phyloP scores from a whole-genome alignment of 2,113 vertebrate genomes.

The Callipepla californica region DNA sequence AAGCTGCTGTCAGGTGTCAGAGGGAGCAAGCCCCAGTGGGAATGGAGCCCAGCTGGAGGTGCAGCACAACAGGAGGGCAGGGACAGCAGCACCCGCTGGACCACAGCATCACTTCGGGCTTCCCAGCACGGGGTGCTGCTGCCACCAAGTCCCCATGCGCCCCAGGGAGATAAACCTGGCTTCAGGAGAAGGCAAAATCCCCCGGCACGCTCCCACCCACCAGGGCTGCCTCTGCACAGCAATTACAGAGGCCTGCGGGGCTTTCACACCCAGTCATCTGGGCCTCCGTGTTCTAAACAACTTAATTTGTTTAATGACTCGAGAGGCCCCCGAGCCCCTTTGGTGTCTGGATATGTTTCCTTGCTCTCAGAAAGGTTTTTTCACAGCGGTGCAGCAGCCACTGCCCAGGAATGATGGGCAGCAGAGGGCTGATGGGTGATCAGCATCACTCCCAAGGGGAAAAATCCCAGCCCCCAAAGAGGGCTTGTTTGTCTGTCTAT shows the following conservation, averaged over 20 bases:
- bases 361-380: background rate
- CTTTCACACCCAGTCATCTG: conserved; percentile 37
- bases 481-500: too few species aligned
- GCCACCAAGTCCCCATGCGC: accelerated
- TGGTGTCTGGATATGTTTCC: background rate
- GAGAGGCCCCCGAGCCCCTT: background rate
- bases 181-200: background rate
- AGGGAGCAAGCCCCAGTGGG: accelerated
- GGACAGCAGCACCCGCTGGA: background rate
- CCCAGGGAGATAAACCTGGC: accelerated
- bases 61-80: background rate
- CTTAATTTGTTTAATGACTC: conserved; percentile 55
- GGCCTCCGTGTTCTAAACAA: conserved; percentile 14
- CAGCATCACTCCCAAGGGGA: background rate
- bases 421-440: background rate
- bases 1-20: accelerated
- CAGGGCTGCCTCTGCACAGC: background rate
- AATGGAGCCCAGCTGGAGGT: background rate
- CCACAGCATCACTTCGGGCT: background rate
- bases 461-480: background rate
- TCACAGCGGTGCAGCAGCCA: background rate
- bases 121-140: background rate
- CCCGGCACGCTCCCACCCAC: background rate
- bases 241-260: background rate
- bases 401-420: background rate